Base-by-base conservation (phyloP, 2,888 invertebrate species). In the Archips xylosteana region DNA sequence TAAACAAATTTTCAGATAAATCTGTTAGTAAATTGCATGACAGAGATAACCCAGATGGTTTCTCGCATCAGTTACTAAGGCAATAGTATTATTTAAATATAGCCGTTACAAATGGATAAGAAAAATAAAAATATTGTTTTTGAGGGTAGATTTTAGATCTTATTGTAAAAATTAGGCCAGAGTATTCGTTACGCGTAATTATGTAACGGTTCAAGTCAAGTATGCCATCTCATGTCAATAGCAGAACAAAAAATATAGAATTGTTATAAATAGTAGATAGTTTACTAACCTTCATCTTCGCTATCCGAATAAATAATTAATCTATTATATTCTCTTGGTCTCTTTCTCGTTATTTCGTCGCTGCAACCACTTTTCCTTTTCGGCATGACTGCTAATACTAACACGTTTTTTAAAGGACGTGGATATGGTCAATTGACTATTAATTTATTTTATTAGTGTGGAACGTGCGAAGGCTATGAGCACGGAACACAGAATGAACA, bases 401-500 rank as follows among this genome's bases (percentile, higher is more conserved):
- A 47, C 47, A 10, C 47, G 47, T 10, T 13, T 9, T 47, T 8
- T 9, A 47, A 47, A n/a, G 1, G 23, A 23, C 13, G 49, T 49
- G 3, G 49, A 4, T 13, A 45, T 45, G 10, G 49, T n/a, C 13
- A 13, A 4, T n/a, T 49, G 42, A 45, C 10, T 45, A 45, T 8
- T 49, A 12, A 49, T n/a, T n/a, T 3, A n/a, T 49, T 3, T 3
- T n/a, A 13, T 13, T 23, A 23, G 23, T 1, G n/a, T 49, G 49
- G 49, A 49, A 49, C 49, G 49, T 49, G 49, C 49, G 49, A 49
- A 49, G 49, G 49, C 49, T 49, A 49, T 49, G 49, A 49, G 49
- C 49, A 49, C 49, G 49, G 49, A n/a, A 49, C 49, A 49, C n/a
- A 49, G 49, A 49, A 49, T 49, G 49, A 49, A 13, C 13, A 13